phyloP scores from a whole-genome alignment of 2,797 vertebrate species.

The Cirrhinus molitorella region DNA sequence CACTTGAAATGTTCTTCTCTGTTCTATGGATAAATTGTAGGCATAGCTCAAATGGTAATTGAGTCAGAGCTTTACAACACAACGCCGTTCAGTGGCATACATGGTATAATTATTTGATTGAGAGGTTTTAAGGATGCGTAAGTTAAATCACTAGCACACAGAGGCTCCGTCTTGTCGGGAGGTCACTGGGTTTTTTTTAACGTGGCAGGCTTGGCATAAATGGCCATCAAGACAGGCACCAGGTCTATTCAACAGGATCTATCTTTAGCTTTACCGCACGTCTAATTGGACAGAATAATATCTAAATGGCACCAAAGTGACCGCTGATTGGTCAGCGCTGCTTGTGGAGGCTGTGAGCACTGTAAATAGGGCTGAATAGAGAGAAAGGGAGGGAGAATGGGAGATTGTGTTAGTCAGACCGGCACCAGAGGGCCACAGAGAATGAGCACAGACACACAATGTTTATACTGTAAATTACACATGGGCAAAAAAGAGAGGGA shows the following conservation, averaged over 20 bases:
- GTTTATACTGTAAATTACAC: constrained; percentile 67
- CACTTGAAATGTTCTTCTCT: neutral
- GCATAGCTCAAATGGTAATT: neutral
- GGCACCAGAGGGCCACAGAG: constrained; percentile 62
- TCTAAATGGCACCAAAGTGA: constrained; percentile 60
- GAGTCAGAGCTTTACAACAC: neutral
- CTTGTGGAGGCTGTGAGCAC: constrained; percentile 45
- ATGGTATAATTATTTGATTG: constrained; percentile 9
- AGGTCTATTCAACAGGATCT: constrained; percentile 52
- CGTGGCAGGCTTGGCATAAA: constrained; percentile 40
- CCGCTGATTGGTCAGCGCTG: constrained; percentile 57
- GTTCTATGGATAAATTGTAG: neutral
- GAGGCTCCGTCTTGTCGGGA: neutral
- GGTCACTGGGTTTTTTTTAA: constrained; percentile 24
- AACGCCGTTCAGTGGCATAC: neutral
- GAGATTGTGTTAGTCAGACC: constrained; percentile 63
- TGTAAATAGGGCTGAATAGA: constrained; percentile 59
- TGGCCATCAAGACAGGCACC: constrained; percentile 45
- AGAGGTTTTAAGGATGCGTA: neutral
- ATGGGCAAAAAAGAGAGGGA: constrained; percentile 51
- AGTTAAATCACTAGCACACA: constrained; percentile 15
- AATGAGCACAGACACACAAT: constrained; percentile 58
- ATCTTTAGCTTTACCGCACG: constrained; percentile 54
- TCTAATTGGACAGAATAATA: constrained; percentile 56
- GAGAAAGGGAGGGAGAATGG: constrained; percentile 57